These are phyloP conservation scores for Helicolenus hilgendorfi DNA, from an alignment of 2,797 vertebrate genomes.

Conservation along the genomic window DNA sequence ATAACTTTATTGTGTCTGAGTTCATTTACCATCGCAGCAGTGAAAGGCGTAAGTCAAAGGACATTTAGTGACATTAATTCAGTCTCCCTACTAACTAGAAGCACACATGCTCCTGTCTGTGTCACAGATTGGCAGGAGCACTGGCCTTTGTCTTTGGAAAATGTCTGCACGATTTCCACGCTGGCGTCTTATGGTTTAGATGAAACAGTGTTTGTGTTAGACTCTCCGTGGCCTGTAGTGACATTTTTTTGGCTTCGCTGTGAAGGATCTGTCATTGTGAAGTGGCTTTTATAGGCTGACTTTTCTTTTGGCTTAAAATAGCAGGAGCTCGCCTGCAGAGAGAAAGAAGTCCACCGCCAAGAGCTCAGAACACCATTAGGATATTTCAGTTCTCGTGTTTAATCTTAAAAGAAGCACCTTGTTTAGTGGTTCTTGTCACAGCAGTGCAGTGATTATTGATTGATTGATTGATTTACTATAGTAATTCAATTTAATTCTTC, in stretches of 20 bases:
- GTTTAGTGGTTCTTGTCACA: background rate
- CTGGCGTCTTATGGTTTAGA: slow-evolving; percentile 37
- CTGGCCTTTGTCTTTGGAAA: slow-evolving; percentile 69
- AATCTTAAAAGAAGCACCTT: background rate
- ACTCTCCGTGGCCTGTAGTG: slow-evolving; percentile 23
- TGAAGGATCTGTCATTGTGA: slow-evolving; percentile 58
- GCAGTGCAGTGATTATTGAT: background rate
- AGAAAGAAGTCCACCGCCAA: slow-evolving; percentile 4
- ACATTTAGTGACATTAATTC: slow-evolving; percentile 60
- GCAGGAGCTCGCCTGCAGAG: slow-evolving; percentile 20
- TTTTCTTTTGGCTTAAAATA: slow-evolving; percentile 70
- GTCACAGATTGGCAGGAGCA: slow-evolving; percentile 61
- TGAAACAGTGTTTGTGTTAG: slow-evolving; percentile 50
- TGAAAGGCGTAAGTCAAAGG: slow-evolving; percentile 54
- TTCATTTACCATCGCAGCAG: slow-evolving; percentile 20
- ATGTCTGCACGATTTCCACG: slow-evolving; percentile 63
- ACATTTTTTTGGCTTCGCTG: slow-evolving; percentile 54
- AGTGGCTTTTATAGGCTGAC: slow-evolving; percentile 66
- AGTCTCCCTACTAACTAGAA: slow-evolving; percentile 23
- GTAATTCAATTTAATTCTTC: background rate
- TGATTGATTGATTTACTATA: background rate
- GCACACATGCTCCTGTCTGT: slow-evolving; percentile 29
- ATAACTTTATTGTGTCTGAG: slow-evolving; percentile 38
- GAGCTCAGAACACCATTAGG: background rate
- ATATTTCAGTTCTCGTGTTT: background rate